phyloP scores from a whole-genome alignment of 2,797 vertebrate species.

The Melanogrammus aeglefinus region DNA sequence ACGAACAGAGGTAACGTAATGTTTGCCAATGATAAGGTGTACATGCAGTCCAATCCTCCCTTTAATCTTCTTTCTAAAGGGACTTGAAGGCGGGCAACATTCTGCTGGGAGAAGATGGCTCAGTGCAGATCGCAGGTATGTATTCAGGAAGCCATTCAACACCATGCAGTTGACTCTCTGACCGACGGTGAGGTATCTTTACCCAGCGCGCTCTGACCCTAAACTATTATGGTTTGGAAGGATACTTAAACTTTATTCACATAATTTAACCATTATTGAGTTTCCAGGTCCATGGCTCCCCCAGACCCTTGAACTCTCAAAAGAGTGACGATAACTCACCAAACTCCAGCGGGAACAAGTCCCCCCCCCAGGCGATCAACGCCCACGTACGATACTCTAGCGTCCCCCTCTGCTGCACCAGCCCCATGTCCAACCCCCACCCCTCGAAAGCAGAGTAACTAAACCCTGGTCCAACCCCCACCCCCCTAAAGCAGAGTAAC shows the following conservation, averaged over 20 bases:
- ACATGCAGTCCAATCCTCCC: neutral
- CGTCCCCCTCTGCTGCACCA: neutral
- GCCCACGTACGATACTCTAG: too few relatives aligned
- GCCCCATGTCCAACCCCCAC: neutral
- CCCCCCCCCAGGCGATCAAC: too few relatives aligned
- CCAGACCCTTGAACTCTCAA: neutral
- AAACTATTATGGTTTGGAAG: too few relatives aligned
- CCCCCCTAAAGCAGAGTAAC: neutral
- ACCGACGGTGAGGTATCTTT: neutral
- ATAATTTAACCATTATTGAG: neutral
- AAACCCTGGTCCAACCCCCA: neutral
- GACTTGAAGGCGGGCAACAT: constrained; percentile 99
- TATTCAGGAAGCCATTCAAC: neutral
- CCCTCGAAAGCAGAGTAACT: neutral
- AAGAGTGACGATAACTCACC: neutral
- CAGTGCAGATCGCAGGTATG: constrained; percentile 98
- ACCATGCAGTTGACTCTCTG: neutral
- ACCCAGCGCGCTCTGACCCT: neutral
- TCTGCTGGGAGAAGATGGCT: constrained; percentile 95
- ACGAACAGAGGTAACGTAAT: neutral
- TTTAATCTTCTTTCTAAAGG: constrained; percentile 67
- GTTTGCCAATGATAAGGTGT: neutral
- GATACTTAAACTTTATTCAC: neutral
- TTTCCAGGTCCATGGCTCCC: neutral
- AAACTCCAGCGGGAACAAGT: neutral